A percentile compares a stretch with the other conserved stretches of the same genome.
Evolutionary conservation across 2,888 invertebrate genomes (phyloP).

Genomic region (Volucella bombylans): DNA sequence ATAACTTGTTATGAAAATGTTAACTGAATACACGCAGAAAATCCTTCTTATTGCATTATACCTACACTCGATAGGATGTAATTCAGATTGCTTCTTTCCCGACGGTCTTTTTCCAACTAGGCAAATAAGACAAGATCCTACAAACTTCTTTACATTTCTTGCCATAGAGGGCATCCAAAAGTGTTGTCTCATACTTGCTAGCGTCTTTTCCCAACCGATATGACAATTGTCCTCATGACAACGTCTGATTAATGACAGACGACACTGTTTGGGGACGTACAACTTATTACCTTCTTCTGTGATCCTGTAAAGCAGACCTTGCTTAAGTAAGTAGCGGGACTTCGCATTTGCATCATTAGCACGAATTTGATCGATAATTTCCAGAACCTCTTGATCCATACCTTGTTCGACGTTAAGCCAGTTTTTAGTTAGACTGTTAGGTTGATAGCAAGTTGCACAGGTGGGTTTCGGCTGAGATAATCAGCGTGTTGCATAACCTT

Average conservation of each 20-base stretch:
- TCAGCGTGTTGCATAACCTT: slow-evolving; percentile 31
- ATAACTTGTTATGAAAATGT: too few relatives aligned
- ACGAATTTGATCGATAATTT: slow-evolving; percentile 11
- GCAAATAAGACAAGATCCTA: slow-evolving; percentile 36
- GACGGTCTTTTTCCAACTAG: slow-evolving; percentile 43
- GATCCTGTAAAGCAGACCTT: slow-evolving; percentile 9
- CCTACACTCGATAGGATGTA: too few relatives aligned
- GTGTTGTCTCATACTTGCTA: slow-evolving; percentile 17
- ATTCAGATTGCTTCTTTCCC: slow-evolving; percentile 19
- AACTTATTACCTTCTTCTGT: background rate
- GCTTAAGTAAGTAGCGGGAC: background rate
- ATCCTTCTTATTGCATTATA: too few relatives aligned
- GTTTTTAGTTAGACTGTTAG: slow-evolving; percentile 23
- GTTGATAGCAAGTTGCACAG: slow-evolving; percentile 1
- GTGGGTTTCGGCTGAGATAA: slow-evolving; percentile 39
- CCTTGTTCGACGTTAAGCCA: slow-evolving; percentile 16
- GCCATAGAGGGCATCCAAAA: slow-evolving; percentile 45
- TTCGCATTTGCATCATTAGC: background rate
- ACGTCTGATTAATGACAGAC: slow-evolving; percentile 15
- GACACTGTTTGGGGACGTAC: slow-evolving; percentile 3
- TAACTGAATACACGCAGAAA: too few relatives aligned
- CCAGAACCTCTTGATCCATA: slow-evolving; percentile 7
- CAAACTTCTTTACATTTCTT: slow-evolving; percentile 41
- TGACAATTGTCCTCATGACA: slow-evolving; percentile 40
- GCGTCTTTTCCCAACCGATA: slow-evolving; percentile 33